Percentiles rank a stretch among this genome's conserved stretches.
phyloP scores from a whole-genome alignment of 2,113 vertebrate genomes.

The Oryzias melastigma region DNA sequence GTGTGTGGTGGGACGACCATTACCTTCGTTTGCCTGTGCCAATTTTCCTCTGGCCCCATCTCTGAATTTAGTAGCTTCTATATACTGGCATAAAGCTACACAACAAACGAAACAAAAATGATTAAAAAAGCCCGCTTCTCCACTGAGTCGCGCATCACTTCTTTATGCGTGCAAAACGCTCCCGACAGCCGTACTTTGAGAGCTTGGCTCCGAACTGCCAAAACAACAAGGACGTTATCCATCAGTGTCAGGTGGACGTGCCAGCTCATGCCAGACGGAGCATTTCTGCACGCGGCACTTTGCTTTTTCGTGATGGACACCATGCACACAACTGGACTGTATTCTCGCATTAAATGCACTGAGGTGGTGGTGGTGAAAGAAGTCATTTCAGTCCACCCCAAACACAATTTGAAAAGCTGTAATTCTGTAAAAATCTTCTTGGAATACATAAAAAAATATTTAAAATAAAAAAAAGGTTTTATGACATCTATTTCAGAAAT shows the following conservation, averaged over 20 bases:
- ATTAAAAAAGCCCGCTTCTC: constrained; percentile 77
- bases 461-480: too few relatives aligned
- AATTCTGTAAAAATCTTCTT: too few relatives aligned
- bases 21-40: constrained; percentile 93
- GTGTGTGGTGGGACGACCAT: constrained; percentile 76
- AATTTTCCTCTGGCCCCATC: constrained; percentile 92
- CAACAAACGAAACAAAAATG: constrained; percentile 91
- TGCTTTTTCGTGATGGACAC: constrained; percentile 19
- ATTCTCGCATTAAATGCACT: too few relatives aligned
- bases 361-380: too few relatives aligned
- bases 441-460: too few relatives aligned
- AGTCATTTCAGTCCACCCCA: too few relatives aligned
- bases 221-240: constrained; percentile 1
- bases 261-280: constrained; percentile 23
- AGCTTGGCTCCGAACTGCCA: constrained; percentile 5
- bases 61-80: constrained; percentile 98
- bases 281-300: constrained; percentile 1
- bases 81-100: constrained; percentile 99
- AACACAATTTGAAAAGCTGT: too few relatives aligned
- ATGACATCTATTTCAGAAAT: too few relatives aligned
- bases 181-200: constrained; percentile 10
- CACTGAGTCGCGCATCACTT: constrained; percentile 60
- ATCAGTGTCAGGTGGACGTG: constrained; percentile 23
- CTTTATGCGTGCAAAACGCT: constrained; percentile 41
- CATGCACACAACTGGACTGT: constrained; percentile 20